Base-by-base conservation (phyloP, 2,888 invertebrate species). In the Alloscopus bannaensis region DNA sequence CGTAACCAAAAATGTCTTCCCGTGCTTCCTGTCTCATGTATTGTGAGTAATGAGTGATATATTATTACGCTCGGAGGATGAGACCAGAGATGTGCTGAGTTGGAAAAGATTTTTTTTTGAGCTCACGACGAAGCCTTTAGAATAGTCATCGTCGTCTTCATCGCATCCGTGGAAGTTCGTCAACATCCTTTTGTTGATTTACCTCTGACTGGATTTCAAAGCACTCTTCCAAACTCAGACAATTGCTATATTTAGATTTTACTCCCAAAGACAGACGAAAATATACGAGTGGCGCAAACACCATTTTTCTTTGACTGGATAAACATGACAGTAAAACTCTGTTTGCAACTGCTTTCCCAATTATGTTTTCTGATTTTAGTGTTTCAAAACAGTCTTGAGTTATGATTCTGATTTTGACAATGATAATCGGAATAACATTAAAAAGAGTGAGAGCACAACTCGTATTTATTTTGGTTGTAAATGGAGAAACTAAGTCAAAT, bases 321-420 rank as follows among this genome's bases (percentile, higher is more conserved):
- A 20, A 31, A 2, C 20, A 29, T 40, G 60, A 31, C 31, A 36
- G 22, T 40, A 20, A 40, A 59, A 26, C 31, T 60, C 18, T 60
- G 65, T 29, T 65, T 47, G 47, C 47, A 29, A 65, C 47, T 42
- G 4, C 62, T 24, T 62, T 45, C 18, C 20, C 13, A 40, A 11
- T 40, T 36, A 3, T n/a, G 18, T 20, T 22, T 20, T 2, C 24
- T 36, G 11, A 62, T 11, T 40, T 42, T 16, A 29, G 6, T 13
- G 8, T 8, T 36, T 36, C 8, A 22, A n/a, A 50, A 11, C 20
- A 11, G 18, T 18, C 24, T 28, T 55, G 20, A 24, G n/a, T 13
- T 55, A 24, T 55, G 8, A 20, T 28, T 28, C 13, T 64, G 40
- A 64, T 42, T 22, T 60, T 64, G 42, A n/a, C 45, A 31, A 29